These are phyloP conservation scores for Nebria ingens DNA, from an alignment of 1,140 invertebrate species.

Conservation along the genomic window DNA sequence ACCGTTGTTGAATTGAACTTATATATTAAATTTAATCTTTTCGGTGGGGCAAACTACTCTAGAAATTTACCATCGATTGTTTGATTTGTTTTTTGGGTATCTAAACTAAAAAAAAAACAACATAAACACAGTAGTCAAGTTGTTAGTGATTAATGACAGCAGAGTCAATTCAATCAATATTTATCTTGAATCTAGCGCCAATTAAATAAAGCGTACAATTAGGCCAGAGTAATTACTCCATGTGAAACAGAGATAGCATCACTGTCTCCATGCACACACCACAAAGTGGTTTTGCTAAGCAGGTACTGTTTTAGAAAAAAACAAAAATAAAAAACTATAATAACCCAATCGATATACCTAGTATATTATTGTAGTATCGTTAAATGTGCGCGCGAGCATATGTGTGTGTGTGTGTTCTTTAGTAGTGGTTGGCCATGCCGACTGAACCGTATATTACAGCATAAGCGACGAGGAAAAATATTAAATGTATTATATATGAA, in stretches of 20 bases:
- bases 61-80: no score
- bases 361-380: no score
- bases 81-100: no score
- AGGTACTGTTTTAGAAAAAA: no score
- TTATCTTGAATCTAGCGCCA: slow-evolving; percentile 1
- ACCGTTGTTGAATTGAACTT: no score
- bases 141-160: slow-evolving; percentile 1
- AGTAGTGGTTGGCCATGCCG: no score
- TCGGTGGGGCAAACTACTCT: no score
- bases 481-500: slow-evolving; percentile 3
- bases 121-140: background rate
- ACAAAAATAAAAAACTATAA: background rate
- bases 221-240: slow-evolving; percentile 5
- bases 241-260: background rate
- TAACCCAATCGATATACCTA: slow-evolving; percentile 4
- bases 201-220: slow-evolving; percentile 5
- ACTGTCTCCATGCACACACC: background rate
- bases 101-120: background rate
- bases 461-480: slow-evolving; percentile 1
- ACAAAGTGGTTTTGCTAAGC: background rate
- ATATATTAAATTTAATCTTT: no score
- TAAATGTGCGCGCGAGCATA: background rate
- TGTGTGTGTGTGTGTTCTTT: background rate
- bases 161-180: slow-evolving; percentile 1
- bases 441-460: no score